Evolutionary conservation across 2,113 vertebrate genomes (phyloP).

Genomic region (Stictonetta naevosa): DNA sequence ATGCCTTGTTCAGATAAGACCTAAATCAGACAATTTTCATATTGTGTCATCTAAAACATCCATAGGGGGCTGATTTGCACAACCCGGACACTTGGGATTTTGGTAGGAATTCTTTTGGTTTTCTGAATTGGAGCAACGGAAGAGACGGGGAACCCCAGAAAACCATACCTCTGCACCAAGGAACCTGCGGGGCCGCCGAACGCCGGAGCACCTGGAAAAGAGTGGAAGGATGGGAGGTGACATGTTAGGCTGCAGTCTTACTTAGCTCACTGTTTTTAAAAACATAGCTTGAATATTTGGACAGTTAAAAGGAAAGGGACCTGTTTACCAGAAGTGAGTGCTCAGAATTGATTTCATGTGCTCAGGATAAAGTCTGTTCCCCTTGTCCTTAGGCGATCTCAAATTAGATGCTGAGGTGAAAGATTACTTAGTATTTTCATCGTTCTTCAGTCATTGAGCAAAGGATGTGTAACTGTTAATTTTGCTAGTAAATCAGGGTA

Average conservation of each 20-base stretch:
- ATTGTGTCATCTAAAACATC: not conserved
- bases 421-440: conserved; percentile 5
- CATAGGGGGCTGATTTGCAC: not conserved
- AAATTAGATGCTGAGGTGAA: not conserved
- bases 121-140: not conserved
- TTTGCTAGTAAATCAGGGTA: not conserved
- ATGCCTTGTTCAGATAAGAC: not conserved
- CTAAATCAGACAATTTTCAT: not conserved
- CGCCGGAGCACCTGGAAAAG: conserved; percentile 81
- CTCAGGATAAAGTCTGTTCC: not conserved
- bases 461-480: not conserved
- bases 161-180: conserved; percentile 86
- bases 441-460: not conserved
- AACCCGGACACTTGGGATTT: not conserved
- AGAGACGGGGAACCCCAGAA: not conserved
- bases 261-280: not conserved
- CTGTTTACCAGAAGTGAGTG: not conserved
- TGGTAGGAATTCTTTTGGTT: not conserved
- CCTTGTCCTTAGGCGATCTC: not conserved
- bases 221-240: not conserved
- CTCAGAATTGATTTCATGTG: not conserved
- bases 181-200: conserved; percentile 78
- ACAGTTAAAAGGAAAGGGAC: not conserved
- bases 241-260: not conserved
- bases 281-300: not conserved